A percentile compares a stretch with the other conserved stretches of the same genome.
phyloP scores from a whole-genome alignment of 2,113 vertebrate genomes.

The Catharus fuscescens region DNA sequence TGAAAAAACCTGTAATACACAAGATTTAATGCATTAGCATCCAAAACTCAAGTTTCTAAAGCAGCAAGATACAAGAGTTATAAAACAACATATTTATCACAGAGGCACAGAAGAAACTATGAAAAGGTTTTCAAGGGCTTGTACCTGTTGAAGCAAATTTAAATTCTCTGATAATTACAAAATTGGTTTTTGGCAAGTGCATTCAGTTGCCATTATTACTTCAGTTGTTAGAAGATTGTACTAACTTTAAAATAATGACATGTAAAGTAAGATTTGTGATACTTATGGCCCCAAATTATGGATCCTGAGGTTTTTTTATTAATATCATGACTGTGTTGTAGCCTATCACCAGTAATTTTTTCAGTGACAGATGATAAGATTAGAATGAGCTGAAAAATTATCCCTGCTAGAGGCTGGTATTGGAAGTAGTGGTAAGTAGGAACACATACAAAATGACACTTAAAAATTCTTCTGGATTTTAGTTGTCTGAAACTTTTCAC shows the following conservation, averaged over 20 bases:
- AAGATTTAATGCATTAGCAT: not conserved
- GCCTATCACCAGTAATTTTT: not conserved
- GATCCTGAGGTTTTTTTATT: not conserved
- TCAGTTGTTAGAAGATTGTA: not conserved
- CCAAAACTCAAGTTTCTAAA: not conserved
- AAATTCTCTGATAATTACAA: not conserved
- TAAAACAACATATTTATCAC: not conserved
- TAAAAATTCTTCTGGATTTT: not conserved
- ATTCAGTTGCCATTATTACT: not conserved
- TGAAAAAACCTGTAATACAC: not conserved
- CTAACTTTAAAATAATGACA: not conserved
- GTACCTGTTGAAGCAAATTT: not conserved
- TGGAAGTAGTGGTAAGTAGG: not conserved
- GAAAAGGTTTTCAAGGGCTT: not conserved
- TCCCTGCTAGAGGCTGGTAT: not conserved
- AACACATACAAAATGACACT: not conserved
- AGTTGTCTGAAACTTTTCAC: not conserved
- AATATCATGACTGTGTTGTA: not conserved
- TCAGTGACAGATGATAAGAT: not conserved
- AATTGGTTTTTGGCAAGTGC: not conserved
- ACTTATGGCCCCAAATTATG: not conserved
- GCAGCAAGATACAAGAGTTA: not conserved
- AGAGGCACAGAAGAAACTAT: not conserved
- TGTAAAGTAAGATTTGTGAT: not conserved
- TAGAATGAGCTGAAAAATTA: constrained; percentile 10